Evolutionary conservation across 2,888 invertebrate species (phyloP).

Genomic region (Coremacera marginata): DNA sequence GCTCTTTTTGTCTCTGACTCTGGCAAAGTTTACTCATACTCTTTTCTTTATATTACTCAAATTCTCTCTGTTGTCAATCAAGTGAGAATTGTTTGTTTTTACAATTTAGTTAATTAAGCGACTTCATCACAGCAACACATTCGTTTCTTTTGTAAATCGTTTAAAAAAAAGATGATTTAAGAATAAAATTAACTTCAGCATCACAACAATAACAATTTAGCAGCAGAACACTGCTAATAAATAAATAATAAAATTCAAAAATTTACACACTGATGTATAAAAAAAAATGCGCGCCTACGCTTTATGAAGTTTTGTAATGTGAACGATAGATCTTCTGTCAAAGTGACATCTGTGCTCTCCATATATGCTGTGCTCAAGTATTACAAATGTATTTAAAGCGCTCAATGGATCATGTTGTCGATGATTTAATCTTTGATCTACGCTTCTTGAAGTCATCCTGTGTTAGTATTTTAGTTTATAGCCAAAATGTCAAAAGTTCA

Average conservation of each 20-base stretch:
- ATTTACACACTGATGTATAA: neutral
- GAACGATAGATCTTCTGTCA: conserved; percentile 7
- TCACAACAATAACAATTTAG: neutral
- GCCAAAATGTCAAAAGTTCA: neutral
- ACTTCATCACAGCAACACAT: conserved; percentile 19
- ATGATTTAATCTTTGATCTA: conserved; percentile 66
- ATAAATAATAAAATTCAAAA: neutral
- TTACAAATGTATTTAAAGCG: conserved; percentile 67
- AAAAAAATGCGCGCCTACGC: conserved; percentile 17
- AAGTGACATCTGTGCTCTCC: neutral
- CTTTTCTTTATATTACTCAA: neutral
- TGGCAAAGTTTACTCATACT: neutral
- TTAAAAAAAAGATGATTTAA: neutral
- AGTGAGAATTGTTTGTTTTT: conserved; percentile 26
- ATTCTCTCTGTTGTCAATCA: neutral
- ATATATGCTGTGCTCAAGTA: conserved; percentile 35
- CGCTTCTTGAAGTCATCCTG: conserved; percentile 66
- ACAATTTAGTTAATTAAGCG: conserved; percentile 24
- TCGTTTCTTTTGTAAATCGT: neutral
- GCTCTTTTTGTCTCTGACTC: neutral
- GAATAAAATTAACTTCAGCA: neutral
- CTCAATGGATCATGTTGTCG: conserved; percentile 66
- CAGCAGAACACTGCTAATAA: neutral
- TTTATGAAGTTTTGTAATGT: neutral
- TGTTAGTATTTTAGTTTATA: conserved; percentile 59